Percentiles rank a stretch among this genome's conserved stretches.
Conservation (phyloP, 2,888 invertebrate species). For the Trichopria drosophilae region DNA sequence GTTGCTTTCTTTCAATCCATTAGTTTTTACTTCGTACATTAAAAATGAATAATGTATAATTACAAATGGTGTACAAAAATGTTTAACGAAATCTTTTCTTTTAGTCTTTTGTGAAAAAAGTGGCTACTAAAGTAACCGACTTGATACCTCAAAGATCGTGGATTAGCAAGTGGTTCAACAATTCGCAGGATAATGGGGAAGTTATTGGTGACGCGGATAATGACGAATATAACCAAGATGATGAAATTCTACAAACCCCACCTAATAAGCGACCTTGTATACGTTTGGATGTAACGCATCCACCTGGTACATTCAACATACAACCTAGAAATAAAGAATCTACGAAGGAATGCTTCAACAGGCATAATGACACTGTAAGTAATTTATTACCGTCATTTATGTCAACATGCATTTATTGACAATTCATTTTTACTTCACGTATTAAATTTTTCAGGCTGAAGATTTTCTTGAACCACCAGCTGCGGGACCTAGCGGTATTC, state of each 20-base stretch:
- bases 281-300: constrained; percentile 55
- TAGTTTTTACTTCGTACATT: too few species aligned
- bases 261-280: constrained; percentile 53
- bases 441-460: constrained; percentile 41
- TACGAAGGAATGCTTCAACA: constrained; percentile 39
- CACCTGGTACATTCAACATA: constrained; percentile 54
- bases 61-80: too few species aligned
- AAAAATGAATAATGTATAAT: too few species aligned
- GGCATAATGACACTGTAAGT: constrained; percentile 43
- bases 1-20: too few species aligned
- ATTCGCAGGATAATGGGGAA: constrained; percentile 46
- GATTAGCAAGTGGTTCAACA: constrained; percentile 57
- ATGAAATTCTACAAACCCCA: constrained; percentile 46
- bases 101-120: constrained; percentile 73
- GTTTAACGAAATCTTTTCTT: too few species aligned
- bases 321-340: constrained; percentile 41
- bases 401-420: not conserved
- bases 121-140: constrained; percentile 67
- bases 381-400: not conserved
- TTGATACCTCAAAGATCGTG: constrained; percentile 65
- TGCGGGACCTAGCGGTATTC: constrained; percentile 48
- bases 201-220: constrained; percentile 35
- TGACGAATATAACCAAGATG: constrained; percentile 40
- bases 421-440: not conserved
- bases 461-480: constrained; percentile 48